Conservation (phyloP, 2,113 vertebrate species). For the Struthidea cinerea region DNA sequence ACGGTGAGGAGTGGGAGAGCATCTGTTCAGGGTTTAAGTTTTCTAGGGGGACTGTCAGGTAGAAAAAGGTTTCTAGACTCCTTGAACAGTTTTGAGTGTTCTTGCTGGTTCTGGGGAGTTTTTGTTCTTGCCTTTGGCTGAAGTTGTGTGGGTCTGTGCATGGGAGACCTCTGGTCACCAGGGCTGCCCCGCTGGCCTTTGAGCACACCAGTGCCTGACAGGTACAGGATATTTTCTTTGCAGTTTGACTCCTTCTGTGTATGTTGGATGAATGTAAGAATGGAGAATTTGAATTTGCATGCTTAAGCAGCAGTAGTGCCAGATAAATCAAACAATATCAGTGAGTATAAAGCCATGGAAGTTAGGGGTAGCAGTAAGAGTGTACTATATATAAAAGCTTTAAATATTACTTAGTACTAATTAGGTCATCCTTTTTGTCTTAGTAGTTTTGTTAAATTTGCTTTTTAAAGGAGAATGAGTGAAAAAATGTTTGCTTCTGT, state of each 20-base stretch:
- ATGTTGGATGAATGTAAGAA: neutral
- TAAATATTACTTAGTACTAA: conserved; percentile 37
- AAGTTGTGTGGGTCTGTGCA: neutral
- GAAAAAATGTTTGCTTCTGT: conserved; percentile 24
- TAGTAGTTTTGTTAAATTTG: conserved; percentile 28
- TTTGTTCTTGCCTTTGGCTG: neutral
- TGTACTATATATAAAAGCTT: conserved; percentile 19
- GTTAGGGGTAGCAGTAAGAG: neutral
- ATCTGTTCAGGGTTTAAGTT: neutral
- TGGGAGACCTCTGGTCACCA: neutral
- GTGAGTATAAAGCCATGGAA: neutral
- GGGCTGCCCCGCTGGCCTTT: neutral
- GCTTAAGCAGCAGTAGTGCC: neutral
- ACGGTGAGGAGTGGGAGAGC: neutral
- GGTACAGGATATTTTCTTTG: neutral
- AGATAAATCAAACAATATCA: neutral
- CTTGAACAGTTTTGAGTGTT: neutral
- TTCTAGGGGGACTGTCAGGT: neutral
- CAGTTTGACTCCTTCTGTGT: neutral
- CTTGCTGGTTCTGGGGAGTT: neutral
- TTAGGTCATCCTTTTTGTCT: conserved; percentile 43
- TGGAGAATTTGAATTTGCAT: neutral
- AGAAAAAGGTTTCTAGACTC: neutral
- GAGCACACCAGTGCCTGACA: neutral
- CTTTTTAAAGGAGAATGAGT: conserved; percentile 1